These are phyloP conservation scores for Serinus canaria DNA, from an alignment of 2,113 vertebrate species.

Conservation along the genomic window DNA sequence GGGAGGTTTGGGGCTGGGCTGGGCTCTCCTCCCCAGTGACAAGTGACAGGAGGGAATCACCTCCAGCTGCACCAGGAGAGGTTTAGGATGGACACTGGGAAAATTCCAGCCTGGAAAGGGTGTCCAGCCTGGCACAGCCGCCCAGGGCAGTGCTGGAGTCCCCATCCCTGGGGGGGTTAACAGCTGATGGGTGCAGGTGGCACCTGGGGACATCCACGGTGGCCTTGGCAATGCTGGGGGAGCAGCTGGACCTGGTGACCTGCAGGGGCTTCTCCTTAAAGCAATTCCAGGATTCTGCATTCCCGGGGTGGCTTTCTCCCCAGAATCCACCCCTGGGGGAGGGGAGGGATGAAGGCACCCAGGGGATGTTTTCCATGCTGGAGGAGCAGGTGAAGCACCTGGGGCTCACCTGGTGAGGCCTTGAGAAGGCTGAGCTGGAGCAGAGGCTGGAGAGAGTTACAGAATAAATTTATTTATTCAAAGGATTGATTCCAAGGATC, in stretches of 20 bases:
- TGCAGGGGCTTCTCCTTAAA: neutral
- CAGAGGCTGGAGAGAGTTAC: neutral
- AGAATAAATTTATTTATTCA: no score
- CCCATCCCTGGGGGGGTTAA: neutral
- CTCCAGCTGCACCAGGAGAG: rapidly evolving
- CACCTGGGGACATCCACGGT: neutral
- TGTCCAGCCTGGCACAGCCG: neutral
- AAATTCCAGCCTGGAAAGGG: neutral
- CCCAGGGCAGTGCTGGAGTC: neutral
- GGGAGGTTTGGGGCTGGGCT: neutral
- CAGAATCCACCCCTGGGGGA: rapidly evolving
- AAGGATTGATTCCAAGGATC: no score
- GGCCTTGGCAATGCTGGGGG: neutral
- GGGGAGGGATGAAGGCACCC: neutral
- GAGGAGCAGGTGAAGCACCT: neutral
- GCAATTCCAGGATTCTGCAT: neutral
- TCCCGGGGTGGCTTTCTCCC: neutral
- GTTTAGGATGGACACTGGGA: neutral
- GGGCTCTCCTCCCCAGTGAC: neutral
- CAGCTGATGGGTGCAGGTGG: rapidly evolving
- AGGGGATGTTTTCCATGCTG: neutral
- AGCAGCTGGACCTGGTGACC: no score
- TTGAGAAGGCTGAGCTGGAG: neutral
- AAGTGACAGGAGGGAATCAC: neutral
- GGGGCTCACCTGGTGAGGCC: neutral